These are phyloP conservation scores for Eospalax fontanierii DNA, from an alignment of 2,797 vertebrate genomes.

Conservation along the genomic window DNA sequence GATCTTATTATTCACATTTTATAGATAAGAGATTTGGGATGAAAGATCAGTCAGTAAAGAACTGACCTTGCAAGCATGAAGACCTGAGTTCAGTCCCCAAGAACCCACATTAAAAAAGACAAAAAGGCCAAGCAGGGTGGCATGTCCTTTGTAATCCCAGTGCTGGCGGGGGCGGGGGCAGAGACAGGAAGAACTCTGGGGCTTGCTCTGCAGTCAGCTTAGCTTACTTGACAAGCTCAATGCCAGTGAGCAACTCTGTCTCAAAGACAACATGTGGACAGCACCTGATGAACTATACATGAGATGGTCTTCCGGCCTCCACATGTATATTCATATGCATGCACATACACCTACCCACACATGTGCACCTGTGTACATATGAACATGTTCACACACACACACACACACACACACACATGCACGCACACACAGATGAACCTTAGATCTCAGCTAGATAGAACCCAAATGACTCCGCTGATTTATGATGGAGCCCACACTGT, in stretches of 20 bases:
- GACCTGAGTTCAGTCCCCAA: neutral
- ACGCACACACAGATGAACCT: neutral
- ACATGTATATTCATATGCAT: neutral
- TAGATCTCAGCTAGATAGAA: neutral
- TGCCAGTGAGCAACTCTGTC: neutral
- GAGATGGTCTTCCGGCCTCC: neutral
- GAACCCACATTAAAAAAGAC: neutral
- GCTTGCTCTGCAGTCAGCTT: neutral
- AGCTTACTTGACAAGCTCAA: neutral
- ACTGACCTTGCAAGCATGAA: neutral
- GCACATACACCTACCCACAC: too few species aligned
- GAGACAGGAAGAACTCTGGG: neutral
- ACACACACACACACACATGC: neutral
- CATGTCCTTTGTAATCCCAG: neutral
- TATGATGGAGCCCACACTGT: rapidly evolving
- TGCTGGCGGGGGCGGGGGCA: neutral
- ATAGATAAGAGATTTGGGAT: neutral
- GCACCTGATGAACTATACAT: neutral
- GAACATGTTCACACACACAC: neutral
- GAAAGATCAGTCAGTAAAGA: neutral
- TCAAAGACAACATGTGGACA: neutral
- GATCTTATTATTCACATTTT: neutral
- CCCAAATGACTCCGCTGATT: neutral
- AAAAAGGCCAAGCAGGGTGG: neutral
- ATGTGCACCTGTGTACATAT: neutral